A percentile compares a stretch with the other conserved stretches of the same genome.
Conservation (phyloP, 2,113 vertebrate species). For the Pseudorhombus dupliciocellatus region DNA sequence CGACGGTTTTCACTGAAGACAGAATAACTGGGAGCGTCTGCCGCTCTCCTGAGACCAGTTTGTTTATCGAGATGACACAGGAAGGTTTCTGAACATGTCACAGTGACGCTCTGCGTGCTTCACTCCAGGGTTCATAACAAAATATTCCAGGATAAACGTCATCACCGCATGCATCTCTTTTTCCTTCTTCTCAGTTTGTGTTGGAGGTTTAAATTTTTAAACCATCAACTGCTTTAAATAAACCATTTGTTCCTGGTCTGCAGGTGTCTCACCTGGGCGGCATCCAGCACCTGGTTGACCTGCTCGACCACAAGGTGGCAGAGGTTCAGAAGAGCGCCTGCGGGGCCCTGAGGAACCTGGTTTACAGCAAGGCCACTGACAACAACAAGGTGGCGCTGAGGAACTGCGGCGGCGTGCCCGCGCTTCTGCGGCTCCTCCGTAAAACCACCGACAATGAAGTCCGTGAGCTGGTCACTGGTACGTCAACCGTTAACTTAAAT, state of each 20-base stretch:
- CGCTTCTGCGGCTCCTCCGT: constrained; percentile 91
- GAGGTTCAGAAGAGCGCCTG: constrained; percentile 98
- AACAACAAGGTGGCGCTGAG: constrained; percentile 98
- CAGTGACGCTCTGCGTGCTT: background rate
- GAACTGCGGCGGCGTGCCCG: constrained; percentile 94
- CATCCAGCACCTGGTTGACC: constrained; percentile 96
- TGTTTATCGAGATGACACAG: constrained; percentile 26
- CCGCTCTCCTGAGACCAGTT: constrained; percentile 39
- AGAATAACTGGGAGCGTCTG: constrained; percentile 10
- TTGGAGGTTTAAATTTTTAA: too few species aligned
- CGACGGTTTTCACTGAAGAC: constrained; percentile 33
- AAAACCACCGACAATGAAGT: constrained; percentile 94
- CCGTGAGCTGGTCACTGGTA: constrained; percentile 93
- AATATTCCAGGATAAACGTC: background rate
- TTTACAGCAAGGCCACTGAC: constrained; percentile 95
- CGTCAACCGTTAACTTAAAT: background rate
- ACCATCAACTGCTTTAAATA: too few species aligned
- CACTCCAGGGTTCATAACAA: background rate
- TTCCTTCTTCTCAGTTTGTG: background rate
- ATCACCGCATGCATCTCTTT: background rate
- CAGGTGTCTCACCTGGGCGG: constrained; percentile 95
- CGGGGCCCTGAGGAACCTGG: constrained; percentile 94
- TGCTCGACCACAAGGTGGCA: constrained; percentile 91
- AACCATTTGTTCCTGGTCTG: background rate
- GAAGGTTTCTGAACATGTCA: constrained; percentile 9